Base-by-base conservation (phyloP, 2,113 vertebrate genomes). In the Seriola aureovittata region DNA sequence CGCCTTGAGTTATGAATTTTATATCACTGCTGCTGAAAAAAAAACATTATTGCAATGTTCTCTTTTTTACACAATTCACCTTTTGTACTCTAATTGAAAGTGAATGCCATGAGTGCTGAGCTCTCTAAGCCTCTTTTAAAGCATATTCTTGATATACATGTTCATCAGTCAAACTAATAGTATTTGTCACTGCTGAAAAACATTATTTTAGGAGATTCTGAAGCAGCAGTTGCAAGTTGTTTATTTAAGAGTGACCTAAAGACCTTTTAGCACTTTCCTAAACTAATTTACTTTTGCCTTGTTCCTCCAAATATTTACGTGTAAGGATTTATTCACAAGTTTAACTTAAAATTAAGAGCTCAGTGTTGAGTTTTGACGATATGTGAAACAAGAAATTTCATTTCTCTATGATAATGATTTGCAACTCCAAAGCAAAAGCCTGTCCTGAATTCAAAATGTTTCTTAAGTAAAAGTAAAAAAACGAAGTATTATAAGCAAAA, bases 1-100 rank as follows among this genome's bases (percentile, higher is more conserved):
- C 54, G 81, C 46, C 78, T 83, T 69, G 54, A 87, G 55, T 87
- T 86, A 40, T 57, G 55, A 52, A 21, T 71, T 77, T 78, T 42
- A 75, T 50, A 23, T 36, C 5, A 14, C 36, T 57, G 42, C 48
- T 48, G 55, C 60, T 80, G 40, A 44, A 34, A 68, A 50, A 70
- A 52, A 84, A 59, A 62, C 4, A 17, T 4, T 32, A 69, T 59
- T 42, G 23, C 13, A 66, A 62, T 38, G 3, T 68, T 34, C 58
- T 58, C 54, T 82, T 25, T 76, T 48, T 48, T n/a, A 19, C 17
- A 14, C 29, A 10, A 16, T 76, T 73, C 36, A 25, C 13, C 4
- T 66, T 71, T 75, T 67, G 64, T 0, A 57, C 50, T 81, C 50
- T 66, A 81, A 75, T 81, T 84, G 57, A 60, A 65, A 78, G 50